Conservation (phyloP, 2,113 vertebrate species). For the Pachycephala philippinensis region DNA sequence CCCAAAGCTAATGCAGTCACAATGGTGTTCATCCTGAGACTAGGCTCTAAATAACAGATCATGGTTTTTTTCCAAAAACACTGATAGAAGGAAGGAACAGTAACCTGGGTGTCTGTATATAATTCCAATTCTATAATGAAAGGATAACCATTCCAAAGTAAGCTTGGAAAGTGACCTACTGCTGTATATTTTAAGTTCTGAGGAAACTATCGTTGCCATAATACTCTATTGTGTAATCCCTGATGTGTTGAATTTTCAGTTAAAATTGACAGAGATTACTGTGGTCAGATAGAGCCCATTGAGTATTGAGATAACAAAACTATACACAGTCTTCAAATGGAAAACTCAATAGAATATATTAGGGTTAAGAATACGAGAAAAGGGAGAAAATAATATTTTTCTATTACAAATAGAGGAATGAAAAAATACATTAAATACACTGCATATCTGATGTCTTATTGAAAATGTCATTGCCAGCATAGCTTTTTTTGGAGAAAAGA, state of each 20-base stretch:
- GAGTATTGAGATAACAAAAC: background rate
- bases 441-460: background rate
- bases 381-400: background rate
- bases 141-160: background rate
- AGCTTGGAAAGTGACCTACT: background rate
- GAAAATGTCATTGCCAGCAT: background rate
- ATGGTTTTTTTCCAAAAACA: background rate
- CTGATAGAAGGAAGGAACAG: background rate
- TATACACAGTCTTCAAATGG: background rate
- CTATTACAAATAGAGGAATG: background rate
- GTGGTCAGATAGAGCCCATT: background rate
- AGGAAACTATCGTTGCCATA: background rate
- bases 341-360: background rate
- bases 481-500: background rate
- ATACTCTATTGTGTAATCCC: background rate
- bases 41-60: background rate
- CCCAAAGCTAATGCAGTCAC: background rate
- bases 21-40: background rate
- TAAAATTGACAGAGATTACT: conserved; percentile 26
- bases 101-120: background rate
- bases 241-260: background rate
- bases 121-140: background rate
- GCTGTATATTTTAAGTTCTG: background rate
- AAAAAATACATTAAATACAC: background rate
- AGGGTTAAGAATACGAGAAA: background rate